These are phyloP conservation scores for Thunnus albacares DNA, from an alignment of 2,797 vertebrate species.

Conservation along the genomic window DNA sequence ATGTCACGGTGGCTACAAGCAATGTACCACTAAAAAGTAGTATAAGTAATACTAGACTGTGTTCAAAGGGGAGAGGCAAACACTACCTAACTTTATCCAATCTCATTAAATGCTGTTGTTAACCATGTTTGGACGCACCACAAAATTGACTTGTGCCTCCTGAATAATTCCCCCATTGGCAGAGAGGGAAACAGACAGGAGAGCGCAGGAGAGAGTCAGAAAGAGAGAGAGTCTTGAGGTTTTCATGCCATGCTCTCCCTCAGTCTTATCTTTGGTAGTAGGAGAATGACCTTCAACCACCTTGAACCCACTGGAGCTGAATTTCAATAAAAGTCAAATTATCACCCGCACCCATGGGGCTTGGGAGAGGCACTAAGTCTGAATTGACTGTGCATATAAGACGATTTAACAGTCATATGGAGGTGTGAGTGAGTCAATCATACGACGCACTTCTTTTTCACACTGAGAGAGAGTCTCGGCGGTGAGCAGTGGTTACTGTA, in stretches of 20 bases:
- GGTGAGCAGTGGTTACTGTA: conserved; percentile 50
- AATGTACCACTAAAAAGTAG: conserved; percentile 47
- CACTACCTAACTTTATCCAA: conserved; percentile 59
- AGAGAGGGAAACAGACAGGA: conserved; percentile 49
- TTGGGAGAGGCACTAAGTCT: conserved; percentile 61
- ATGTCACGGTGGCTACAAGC: background rate
- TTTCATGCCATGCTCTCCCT: conserved; percentile 42
- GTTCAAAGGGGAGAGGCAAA: conserved; percentile 43
- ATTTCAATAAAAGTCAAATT: conserved; percentile 87
- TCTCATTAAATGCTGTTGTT: conserved; percentile 76
- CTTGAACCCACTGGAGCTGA: conserved; percentile 82
- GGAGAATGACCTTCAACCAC: conserved; percentile 81
- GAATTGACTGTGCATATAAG: conserved; percentile 74
- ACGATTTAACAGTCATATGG: conserved; percentile 79
- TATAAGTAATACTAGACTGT: conserved; percentile 30
- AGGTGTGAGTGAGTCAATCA: conserved; percentile 83
- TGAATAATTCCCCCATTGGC: conserved; percentile 56
- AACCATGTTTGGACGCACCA: conserved; percentile 76
- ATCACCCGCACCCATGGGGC: conserved; percentile 74
- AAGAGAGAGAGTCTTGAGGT: conserved; percentile 53
- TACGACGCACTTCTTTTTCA: conserved; percentile 53
- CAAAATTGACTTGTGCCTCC: conserved; percentile 66
- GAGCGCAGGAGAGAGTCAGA: conserved; percentile 19
- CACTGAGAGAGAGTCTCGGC: conserved; percentile 44
- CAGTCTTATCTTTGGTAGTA: conserved; percentile 64